Evolutionary conservation across 2,888 invertebrate genomes (phyloP), one percentile per base, ranked within the genome.

Genomic region (Cecidostiba fungosa): DNA sequence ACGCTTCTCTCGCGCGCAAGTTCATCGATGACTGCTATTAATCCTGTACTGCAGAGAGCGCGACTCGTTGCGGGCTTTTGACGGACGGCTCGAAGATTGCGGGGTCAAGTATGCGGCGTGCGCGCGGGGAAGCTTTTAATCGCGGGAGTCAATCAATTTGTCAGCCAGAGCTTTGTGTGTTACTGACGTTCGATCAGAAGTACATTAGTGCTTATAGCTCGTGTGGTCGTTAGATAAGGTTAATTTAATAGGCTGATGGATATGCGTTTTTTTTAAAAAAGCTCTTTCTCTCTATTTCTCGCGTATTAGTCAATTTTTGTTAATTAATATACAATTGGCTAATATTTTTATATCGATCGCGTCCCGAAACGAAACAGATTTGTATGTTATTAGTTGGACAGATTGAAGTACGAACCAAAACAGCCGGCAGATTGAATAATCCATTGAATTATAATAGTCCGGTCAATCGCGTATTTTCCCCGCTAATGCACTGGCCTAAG

Each of bases 91-190:
- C 23, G 72, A 72, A 39, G n/a, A 36, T 36, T 23, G 72, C n/a
- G 72, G 39, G 36, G 39, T 36, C 70, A 72, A 39, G 36, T 39
- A 36, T 39, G 39, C n/a, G n/a, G 72, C 3, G n/a, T 1, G 32
- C 16, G 14, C 16, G 8, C 16, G 50, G 43, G 19, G 76, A n/a
- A n/a, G 32, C 74, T 50, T 69, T 78, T 78, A 69, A 78, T 78
- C 69, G 26, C 66, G 12, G 66, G 47, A 69, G 78, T 69, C 78
- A 36, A 66, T 78, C 69, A 66, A 78, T 78, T 50, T 69, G 78
- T 69, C 78, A 69, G 29, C 47, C 36, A 12, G n/a, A 66, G 66
- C 66, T 66, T 66, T 66, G 26, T 66, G 10, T 23, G n/a, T 5
- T n/a, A 5, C 26, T 66, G 66, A 66, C 66, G 66, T 66, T 59